phyloP scores from a whole-genome alignment of 1,140 invertebrate species.

The Drosophila novamexicana region DNA sequence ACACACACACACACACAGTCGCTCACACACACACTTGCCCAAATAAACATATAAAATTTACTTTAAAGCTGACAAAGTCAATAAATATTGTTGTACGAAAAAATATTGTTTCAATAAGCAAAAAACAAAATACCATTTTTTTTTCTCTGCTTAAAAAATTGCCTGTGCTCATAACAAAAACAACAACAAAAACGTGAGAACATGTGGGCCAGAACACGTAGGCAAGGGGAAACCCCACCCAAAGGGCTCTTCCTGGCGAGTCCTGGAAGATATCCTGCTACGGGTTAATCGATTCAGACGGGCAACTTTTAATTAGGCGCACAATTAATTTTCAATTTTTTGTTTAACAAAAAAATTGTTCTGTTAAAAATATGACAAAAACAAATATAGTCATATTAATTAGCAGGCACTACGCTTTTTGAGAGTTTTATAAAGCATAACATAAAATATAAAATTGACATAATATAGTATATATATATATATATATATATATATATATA shows the following conservation, averaged over 20 bases:
- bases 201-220: constrained; percentile 19
- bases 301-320: no score
- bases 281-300: background rate
- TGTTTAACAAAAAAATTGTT: background rate
- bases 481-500: no score
- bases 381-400: no score
- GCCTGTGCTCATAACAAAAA: constrained; percentile 44
- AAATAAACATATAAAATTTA: constrained; percentile 82
- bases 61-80: constrained; percentile 83
- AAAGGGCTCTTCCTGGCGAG: constrained; percentile 1
- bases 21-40: constrained; percentile 51
- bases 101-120: constrained; percentile 83
- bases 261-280: no score
- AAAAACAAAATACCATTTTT: constrained; percentile 45
- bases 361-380: no score
- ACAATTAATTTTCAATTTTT: no score
- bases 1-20: constrained; percentile 13
- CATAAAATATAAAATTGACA: no score
- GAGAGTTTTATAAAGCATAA: no score
- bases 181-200: constrained; percentile 45
- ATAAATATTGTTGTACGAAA: constrained; percentile 72
- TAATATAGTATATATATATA: no score
- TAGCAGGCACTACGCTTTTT: no score
- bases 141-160: constrained; percentile 52
- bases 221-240: background rate